Conservation (phyloP, 2,113 vertebrate genomes). For the Lophotis ruficrista region DNA sequence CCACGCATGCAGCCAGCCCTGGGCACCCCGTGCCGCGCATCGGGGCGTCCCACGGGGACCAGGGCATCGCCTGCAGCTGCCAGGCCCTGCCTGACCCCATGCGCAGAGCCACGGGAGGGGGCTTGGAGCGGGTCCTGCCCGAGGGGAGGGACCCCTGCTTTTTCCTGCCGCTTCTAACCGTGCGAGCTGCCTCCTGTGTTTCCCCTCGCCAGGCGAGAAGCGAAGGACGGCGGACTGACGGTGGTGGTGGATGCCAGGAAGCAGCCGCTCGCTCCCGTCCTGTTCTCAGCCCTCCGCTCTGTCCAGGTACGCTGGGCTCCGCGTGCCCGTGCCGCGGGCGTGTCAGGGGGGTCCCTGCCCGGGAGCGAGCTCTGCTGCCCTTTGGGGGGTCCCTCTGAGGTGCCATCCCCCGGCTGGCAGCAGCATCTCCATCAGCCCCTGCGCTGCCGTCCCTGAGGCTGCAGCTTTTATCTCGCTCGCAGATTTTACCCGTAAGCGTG, state of each 20-base stretch:
- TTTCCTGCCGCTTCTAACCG: too few species aligned
- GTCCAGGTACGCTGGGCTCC: constrained; percentile 72
- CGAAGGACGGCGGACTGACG: constrained; percentile 75
- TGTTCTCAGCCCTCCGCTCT: constrained; percentile 80
- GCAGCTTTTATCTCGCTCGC: accelerated
- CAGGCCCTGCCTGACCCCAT: not conserved
- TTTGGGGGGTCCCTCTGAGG: accelerated
- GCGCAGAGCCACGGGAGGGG: not conserved
- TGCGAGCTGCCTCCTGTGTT: not conserved
- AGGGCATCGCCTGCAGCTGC: not conserved
- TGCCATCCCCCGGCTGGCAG: accelerated
- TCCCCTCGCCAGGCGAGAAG: constrained; percentile 74
- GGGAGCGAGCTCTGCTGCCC: not conserved
- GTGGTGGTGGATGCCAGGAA: constrained; percentile 86
- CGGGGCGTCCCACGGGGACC: accelerated
- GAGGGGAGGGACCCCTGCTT: not conserved
- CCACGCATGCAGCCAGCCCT: accelerated
- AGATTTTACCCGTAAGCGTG: accelerated
- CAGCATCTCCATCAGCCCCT: not conserved
- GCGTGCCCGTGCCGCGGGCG: accelerated
- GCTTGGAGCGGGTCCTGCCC: not conserved
- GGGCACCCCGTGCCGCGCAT: accelerated
- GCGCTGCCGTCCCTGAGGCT: accelerated
- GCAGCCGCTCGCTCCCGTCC: constrained; percentile 61
- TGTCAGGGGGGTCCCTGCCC: not conserved